Base-by-base conservation (phyloP, 1,140 invertebrate genomes). In the Trinorchestia longiramus region DNA sequence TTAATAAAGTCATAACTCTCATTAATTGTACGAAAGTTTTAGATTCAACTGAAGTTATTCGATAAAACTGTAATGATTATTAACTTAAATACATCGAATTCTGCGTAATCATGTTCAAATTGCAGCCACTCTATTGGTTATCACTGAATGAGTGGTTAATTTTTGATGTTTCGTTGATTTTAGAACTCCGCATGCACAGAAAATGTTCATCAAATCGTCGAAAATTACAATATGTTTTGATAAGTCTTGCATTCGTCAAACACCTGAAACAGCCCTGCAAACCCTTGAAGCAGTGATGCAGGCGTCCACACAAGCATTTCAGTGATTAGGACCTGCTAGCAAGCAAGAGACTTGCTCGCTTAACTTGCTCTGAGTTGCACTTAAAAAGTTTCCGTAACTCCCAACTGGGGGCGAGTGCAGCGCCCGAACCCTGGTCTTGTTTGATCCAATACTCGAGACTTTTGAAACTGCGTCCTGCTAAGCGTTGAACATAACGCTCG, bases 361-460 rank as follows among this genome's bases (percentile, higher is more conserved):
- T 90, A 90, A 90, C 88, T 90, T 90, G 88, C 43, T 4, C 88
- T 90, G 88, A 90, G 88, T 90, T 90, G 88, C 88, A 90, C 88
- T 90, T 90, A 43, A 90, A 90, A 90, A 90, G 88, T 90, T 90
- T 42, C 88, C 43, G 4, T 90, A 90, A 90, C 88, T 90, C 88
- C 88, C 88, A 41, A 42, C 41, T 90, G 43, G 11, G 43, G 41
- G 28, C 88, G 88, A 42, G 88, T 42, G 28, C n/a, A 41, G n/a
- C 43, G 88, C 6, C n/a, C 41, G 88, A 77, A 77, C 62, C 87
- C 4, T n/a, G 43, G n/a, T 90, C 43, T 3, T 43, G 15, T 42
- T 90, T 90, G 88, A 90, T 90, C 41, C 28, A 90, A 90, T 42
- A 43, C 88, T 28, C 11, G 23, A 28, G 4, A 90, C 4, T 90